Conservation (phyloP, 2,797 vertebrate species). For the Mormyrops boulengeri region DNA sequence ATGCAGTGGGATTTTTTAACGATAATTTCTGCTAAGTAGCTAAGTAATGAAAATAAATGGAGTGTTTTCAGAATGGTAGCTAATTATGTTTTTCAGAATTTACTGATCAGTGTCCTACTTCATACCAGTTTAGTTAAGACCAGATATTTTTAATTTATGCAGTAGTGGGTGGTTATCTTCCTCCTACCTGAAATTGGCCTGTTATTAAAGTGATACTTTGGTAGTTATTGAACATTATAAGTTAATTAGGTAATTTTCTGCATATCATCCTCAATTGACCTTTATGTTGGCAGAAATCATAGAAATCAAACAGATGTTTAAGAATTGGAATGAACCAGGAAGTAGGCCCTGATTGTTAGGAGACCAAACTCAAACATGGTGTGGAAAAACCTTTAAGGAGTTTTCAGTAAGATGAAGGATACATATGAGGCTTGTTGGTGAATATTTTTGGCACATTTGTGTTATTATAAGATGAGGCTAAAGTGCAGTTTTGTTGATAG, state of each 20-base stretch:
- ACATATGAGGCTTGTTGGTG: background rate
- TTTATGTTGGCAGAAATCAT: background rate
- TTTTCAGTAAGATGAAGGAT: background rate
- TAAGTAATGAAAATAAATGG: background rate
- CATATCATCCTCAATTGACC: background rate
- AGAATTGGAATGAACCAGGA: background rate
- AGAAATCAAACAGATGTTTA: background rate
- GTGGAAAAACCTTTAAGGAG: background rate
- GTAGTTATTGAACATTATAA: background rate
- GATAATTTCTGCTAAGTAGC: background rate
- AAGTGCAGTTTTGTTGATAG: background rate
- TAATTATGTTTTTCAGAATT: background rate
- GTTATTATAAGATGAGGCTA: background rate
- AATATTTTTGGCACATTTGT: background rate
- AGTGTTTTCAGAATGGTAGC: background rate
- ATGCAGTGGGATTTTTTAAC: background rate
- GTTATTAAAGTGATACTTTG: background rate
- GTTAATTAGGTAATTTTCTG: background rate
- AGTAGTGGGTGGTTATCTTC: background rate
- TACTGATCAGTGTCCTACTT: background rate
- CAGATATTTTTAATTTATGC: background rate
- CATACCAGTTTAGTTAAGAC: background rate
- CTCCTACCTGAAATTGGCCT: background rate
- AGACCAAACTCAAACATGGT: background rate
- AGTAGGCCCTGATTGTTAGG: background rate